Evolutionary conservation across 2,888 invertebrate species (phyloP), one percentile per base, ranked within the genome.

Genomic region (Drosophila rubida): DNA sequence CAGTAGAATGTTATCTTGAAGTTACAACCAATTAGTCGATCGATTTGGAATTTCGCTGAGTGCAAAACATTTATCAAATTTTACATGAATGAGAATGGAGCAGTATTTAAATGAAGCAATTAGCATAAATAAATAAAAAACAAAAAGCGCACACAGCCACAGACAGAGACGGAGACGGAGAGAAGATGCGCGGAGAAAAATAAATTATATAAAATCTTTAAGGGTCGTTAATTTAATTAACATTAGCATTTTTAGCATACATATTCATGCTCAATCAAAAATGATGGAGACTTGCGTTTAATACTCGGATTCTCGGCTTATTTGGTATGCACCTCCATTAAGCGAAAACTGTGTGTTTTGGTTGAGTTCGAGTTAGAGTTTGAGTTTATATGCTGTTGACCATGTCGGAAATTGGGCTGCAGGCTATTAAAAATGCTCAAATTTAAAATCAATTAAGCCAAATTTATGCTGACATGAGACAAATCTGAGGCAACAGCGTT

Each of bases 371-470:
- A n/a, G 65, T 57, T 72, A 62, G 80, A 57, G 69, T 63, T 76
- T 79, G 14, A 27, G 37, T 63, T 59, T 62, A 69, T 62, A 55
- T 67, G 70, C 58, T 60, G 68, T 59, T 64, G 74, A 45, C 35
- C 46, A 67, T 76, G 75, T 75, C 77, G 76, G 66, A 82, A 85
- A 79, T 69, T 69, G 78, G 81, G 65, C 75, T 78, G 69, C 63
- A 75, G 67, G 63, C 68, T 72, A 82, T 79, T 79, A 85, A 75
- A 79, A 75, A 72, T 74, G 70, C 45, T 85, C 73, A 87, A 82
- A 78, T 80, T 86, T 80, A 85, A 85, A 85, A 87, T 83, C 86
- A 86, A 84, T 84, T 85, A 85, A 85, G 74, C 70, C 74, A 85
- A 87, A 85, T 84, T 82, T 85, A 84, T 84, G 69, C 88, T 70